Evolutionary conservation across 2,797 vertebrate genomes (phyloP), one percentile per base, ranked within the genome.

Genomic region (Threskiornis aethiopicus): DNA sequence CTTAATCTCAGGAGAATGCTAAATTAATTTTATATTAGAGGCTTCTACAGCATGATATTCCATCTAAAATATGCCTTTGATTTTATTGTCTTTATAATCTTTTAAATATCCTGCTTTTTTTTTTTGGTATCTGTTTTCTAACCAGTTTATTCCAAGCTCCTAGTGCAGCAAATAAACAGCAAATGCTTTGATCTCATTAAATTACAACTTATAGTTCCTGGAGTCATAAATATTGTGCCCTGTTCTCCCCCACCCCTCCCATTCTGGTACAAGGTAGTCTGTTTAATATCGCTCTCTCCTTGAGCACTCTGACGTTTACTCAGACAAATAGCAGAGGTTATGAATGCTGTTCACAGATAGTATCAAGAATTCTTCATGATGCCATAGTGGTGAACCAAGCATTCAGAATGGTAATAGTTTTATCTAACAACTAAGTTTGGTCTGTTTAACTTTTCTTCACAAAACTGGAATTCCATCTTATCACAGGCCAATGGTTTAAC

Each of bases 251-350:
- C 94, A 97, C 96, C 96, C 96, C 96, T 98, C 97, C 96, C 92
- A 87, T 97, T 97, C 96, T 97, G 94, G 96, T 97, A 90, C 91
- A 95, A 96, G 96, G 98, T 98, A 98, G 98, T 98, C 98, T 99
- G 98, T 97, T 98, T 98, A 98, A 97, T 98, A 97, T 98, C 98
- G 69, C 98, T 98, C 97, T 97, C 98, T 98, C 98, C 98, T 98
- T 96, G 97, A 98, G 97, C 51, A 10, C 97, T 95, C 98, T 98
- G 98, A 98, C 97, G 92, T 98, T 98, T 97, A 96, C 97, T 98
- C 97, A 98, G 98, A 98, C 98, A 98, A 98, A 98, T 20, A 97
- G 96, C 98, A 98, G 98, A 98, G 97, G 97, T 98, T 98, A 98
- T 98, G 97, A 98, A 98, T 97, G 97, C 96, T 97, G 97, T 67